phyloP scores from a whole-genome alignment of 2,113 vertebrate genomes.

The Stegastes partitus region DNA sequence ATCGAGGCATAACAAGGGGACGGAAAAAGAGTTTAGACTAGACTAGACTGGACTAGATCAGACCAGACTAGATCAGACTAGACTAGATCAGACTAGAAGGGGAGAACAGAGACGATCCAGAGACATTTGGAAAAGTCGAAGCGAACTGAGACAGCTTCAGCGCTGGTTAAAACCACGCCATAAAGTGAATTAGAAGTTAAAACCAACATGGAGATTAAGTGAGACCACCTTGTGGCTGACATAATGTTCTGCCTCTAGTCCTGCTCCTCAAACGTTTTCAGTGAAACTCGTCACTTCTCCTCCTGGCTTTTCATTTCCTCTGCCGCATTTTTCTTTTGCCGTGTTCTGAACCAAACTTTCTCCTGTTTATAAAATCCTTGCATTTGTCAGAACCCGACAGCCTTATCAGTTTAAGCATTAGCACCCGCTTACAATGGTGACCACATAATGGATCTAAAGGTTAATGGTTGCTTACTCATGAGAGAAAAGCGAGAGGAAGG shows the following conservation, averaged over 20 bases:
- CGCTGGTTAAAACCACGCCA: slow-evolving; percentile 44
- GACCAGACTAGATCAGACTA: too few species aligned
- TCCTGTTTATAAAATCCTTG: neutral
- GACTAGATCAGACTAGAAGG: too few species aligned
- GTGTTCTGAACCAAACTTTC: slow-evolving; percentile 11
- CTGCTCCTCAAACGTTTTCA: neutral
- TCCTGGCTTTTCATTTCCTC: slow-evolving; percentile 29
- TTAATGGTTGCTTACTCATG: slow-evolving; percentile 18
- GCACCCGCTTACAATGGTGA: neutral
- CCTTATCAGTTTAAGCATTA: slow-evolving; percentile 48
- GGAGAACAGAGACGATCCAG: too few species aligned
- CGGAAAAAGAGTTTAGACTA: too few species aligned
- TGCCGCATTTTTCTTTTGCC: neutral
- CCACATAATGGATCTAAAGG: neutral
- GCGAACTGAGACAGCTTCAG: slow-evolving; percentile 22
- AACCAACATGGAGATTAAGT: slow-evolving; percentile 58
- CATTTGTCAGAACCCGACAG: slow-evolving; percentile 41
- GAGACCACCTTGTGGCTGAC: slow-evolving; percentile 57
- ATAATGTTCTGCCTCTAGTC: slow-evolving; percentile 41
- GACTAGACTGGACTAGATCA: too few species aligned
- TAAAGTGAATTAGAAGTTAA: slow-evolving; percentile 62
- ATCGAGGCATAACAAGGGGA: too few species aligned
- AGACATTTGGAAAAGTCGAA: slow-evolving; percentile 33
- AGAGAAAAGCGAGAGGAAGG: neutral
- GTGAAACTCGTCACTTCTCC: neutral